Evolutionary conservation across 2,797 vertebrate species (phyloP).

Genomic region (Hemibagrus guttatus): DNA sequence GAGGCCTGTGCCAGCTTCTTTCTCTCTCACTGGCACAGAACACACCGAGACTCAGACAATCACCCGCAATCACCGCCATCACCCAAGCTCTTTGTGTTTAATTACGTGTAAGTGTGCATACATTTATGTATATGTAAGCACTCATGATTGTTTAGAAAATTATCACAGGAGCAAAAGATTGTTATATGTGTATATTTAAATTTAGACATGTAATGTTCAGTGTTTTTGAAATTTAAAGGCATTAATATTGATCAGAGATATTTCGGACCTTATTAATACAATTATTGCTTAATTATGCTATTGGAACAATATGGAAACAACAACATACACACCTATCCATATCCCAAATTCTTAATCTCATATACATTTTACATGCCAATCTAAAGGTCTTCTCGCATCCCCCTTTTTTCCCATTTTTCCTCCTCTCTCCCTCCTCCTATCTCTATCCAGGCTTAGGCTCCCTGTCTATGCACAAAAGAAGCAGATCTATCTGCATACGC

Average conservation of each 20-base stretch:
- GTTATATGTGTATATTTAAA: background rate
- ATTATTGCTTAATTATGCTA: background rate
- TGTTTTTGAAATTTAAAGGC: background rate
- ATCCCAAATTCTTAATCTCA: conserved; percentile 71
- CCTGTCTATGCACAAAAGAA: conserved; percentile 80
- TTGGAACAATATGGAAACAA: background rate
- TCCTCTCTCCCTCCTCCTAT: conserved; percentile 60
- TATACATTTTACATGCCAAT: conserved; percentile 54
- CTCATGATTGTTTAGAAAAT: background rate
- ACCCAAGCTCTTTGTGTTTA: conserved; percentile 52
- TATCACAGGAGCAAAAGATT: background rate
- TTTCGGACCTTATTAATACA: background rate
- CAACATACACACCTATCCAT: conserved; percentile 54
- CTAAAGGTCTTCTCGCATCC: conserved; percentile 46
- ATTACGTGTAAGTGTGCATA: conserved; percentile 42
- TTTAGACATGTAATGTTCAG: background rate
- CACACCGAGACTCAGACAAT: conserved; percentile 60
- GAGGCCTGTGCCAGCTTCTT: conserved; percentile 71
- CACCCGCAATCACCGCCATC: conserved; percentile 64
- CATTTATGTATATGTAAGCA: conserved; percentile 34
- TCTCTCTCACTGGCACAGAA: conserved; percentile 62
- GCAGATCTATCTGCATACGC: conserved; percentile 82
- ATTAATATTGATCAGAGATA: background rate
- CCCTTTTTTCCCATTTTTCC: conserved; percentile 44
- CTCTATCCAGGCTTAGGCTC: conserved; percentile 76